Evolutionary conservation across 2,888 invertebrate species (phyloP).

Genomic region (Agrotis ipsilon): DNA sequence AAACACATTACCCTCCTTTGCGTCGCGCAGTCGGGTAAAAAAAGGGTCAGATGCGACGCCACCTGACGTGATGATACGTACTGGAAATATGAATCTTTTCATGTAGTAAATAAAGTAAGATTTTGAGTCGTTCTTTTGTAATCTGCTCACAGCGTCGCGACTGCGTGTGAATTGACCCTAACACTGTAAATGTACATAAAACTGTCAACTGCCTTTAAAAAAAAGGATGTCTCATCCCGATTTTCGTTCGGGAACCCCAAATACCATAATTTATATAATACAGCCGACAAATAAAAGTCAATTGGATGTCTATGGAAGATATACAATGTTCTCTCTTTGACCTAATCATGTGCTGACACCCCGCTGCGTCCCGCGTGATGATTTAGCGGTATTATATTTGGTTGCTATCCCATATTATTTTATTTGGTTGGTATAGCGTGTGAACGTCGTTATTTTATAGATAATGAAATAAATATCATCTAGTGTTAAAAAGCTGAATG

Average conservation of each 20-base stretch:
- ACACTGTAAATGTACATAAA: neutral
- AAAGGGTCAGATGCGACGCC: too few species aligned
- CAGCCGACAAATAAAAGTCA: constrained; percentile 58
- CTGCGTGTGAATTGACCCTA: too few species aligned
- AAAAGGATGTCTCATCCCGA: neutral
- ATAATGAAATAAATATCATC: neutral
- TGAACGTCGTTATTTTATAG: constrained; percentile 24
- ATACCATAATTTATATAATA: constrained; percentile 43
- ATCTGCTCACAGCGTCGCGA: too few species aligned
- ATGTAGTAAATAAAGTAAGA: too few species aligned
- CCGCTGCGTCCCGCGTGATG: constrained; percentile 57
- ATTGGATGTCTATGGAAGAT: constrained; percentile 62
- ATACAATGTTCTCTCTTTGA: constrained; percentile 53
- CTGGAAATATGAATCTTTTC: too few species aligned
- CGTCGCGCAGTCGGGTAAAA: too few species aligned
- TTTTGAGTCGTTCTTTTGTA: too few species aligned
- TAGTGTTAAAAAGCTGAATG: too few species aligned
- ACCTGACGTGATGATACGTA: too few species aligned
- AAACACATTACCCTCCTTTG: too few species aligned
- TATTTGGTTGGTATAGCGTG: constrained; percentile 19
- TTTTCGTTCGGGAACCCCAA: constrained; percentile 23
- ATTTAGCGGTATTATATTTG: constrained; percentile 54
- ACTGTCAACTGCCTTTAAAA: neutral
- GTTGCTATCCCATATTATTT: constrained; percentile 27
- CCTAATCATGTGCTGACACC: constrained; percentile 53